Percentiles rank a stretch among this genome's conserved stretches.
Conservation (phyloP, 2,113 vertebrate species). For the Martes martes region DNA sequence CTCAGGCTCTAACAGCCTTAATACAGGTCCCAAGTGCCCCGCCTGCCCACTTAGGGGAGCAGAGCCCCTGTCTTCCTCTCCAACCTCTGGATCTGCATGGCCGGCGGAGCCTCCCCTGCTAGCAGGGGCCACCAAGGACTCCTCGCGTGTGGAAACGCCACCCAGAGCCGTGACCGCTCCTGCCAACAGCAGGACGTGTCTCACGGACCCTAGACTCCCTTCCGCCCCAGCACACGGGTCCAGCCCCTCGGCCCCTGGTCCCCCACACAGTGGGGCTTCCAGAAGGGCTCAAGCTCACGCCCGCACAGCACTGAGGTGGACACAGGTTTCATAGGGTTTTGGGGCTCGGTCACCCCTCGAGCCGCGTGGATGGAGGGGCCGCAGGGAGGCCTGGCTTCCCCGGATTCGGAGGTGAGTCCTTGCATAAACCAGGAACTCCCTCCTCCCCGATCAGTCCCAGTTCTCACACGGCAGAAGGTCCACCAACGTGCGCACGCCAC, state of each 20-base stretch:
- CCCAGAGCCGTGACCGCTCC: accelerated
- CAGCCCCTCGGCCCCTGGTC: background rate
- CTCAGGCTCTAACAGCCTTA: background rate
- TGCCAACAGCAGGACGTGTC: accelerated
- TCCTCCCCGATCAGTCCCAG: too few species aligned
- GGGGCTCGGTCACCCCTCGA: background rate
- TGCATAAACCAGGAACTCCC: accelerated
- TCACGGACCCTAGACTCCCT: background rate
- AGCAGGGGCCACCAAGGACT: background rate
- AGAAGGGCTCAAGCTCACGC: background rate
- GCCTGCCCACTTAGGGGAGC: background rate
- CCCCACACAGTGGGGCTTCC: background rate
- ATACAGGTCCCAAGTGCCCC: background rate
- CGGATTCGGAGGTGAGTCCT: accelerated
- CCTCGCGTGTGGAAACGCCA: accelerated
- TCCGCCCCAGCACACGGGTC: background rate
- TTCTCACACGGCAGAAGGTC: background rate
- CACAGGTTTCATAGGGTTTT: accelerated
- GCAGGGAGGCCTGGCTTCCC: background rate
- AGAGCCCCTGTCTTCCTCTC: background rate
- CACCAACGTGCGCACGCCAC: accelerated
- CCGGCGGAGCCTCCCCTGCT: accelerated
- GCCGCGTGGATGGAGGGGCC: accelerated
- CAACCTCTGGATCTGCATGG: background rate
- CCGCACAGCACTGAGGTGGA: accelerated